Conservation (phyloP, 92 coral and sea anemone genomes). For the Palythoa caribaeorum region DNA sequence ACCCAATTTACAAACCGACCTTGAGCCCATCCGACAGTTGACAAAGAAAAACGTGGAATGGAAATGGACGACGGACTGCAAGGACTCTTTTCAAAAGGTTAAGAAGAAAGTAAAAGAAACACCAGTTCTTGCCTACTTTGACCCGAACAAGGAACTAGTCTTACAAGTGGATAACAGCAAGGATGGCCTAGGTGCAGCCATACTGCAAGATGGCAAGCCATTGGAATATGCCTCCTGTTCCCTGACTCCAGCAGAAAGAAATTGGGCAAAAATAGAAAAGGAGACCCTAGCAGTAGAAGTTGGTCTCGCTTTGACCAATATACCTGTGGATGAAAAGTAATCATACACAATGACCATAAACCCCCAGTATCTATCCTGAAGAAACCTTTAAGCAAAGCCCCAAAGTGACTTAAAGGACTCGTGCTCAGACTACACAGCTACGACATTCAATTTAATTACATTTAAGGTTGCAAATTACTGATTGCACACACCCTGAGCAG, state of each 20-base stretch:
- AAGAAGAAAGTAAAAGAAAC: conserved; percentile 22
- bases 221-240: background rate
- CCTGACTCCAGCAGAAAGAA: conserved; percentile 8
- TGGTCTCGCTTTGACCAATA: conserved; percentile 22
- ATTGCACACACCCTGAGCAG: conserved; percentile 32
- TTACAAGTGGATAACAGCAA: background rate
- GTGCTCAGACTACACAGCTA: background rate
- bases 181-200: conserved; percentile 15
- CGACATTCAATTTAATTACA: conserved; percentile 9
- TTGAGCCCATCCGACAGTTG: conserved; percentile 27
- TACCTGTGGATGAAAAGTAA: background rate
- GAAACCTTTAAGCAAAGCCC: conserved; percentile 34
- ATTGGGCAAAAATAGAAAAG: conserved; percentile 44
- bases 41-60: conserved; percentile 23
- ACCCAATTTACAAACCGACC: background rate
- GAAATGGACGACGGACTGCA: conserved; percentile 40
- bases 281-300: background rate
- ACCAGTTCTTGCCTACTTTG: conserved; percentile 4
- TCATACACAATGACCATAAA: background rate
- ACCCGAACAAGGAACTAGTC: background rate
- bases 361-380: conserved; percentile 10
- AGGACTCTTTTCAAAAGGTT: conserved; percentile 47
- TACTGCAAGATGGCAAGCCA: background rate
- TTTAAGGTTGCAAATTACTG: background rate
- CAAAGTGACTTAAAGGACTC: conserved; percentile 18